Conservation (phyloP, 2,888 invertebrate genomes). For the Ormyrus labotus region DNA sequence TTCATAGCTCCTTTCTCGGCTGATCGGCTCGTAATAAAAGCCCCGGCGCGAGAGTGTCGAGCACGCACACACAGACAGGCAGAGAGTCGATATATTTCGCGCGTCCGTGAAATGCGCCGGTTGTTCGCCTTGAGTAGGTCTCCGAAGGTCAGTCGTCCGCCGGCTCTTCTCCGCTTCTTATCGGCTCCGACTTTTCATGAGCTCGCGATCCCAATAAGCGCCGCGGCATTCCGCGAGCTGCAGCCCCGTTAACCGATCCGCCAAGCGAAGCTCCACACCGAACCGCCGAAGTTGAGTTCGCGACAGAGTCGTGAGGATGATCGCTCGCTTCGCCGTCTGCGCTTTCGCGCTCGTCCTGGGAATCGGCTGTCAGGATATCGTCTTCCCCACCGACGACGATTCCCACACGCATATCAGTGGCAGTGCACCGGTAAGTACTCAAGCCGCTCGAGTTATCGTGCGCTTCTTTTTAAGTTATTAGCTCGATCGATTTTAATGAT, state of each 20-base stretch:
- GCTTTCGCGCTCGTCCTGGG: background rate
- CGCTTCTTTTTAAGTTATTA: no score
- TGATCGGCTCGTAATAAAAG: no score
- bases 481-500: no score
- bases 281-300: background rate
- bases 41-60: no score
- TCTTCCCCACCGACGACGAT: conserved; percentile 66
- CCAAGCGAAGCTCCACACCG: no score
- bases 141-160: conserved; percentile 3
- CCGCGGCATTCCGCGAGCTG: no score
- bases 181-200: no score
- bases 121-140: background rate
- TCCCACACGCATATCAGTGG: conserved; percentile 60
- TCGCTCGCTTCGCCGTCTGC: background rate
- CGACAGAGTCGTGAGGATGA: background rate
- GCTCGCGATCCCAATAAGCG: no score
- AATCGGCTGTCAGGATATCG: conserved; percentile 60
- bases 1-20: background rate
- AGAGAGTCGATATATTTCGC: no score
- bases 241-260: no score
- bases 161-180: background rate
- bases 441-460: no score
- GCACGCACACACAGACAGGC: no score
- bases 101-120: background rate
- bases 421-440: conserved; percentile 55